Conservation (phyloP, 2,113 vertebrate genomes). For the Apteryx mantelli region DNA sequence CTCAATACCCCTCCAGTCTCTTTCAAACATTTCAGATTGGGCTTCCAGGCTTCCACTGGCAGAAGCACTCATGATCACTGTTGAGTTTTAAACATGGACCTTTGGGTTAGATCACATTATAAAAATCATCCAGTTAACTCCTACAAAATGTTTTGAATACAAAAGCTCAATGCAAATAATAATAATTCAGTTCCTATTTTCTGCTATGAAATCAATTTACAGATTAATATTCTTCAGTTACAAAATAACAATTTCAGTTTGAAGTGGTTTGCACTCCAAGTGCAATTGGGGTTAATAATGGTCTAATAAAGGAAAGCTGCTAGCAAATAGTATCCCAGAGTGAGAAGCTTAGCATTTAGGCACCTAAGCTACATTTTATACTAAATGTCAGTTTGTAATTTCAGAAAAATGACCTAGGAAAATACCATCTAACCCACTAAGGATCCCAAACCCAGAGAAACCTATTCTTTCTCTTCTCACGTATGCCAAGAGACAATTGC, state of each 20-base stretch:
- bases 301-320: neutral
- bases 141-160: conserved; percentile 23
- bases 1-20: neutral
- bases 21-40: neutral
- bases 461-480: neutral
- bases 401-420: neutral
- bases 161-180: conserved; percentile 10
- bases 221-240: conserved; percentile 52
- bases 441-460: conserved; percentile 2
- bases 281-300: conserved; percentile 39
- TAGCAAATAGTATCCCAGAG: conserved; percentile 15
- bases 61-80: neutral
- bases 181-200: conserved; percentile 24
- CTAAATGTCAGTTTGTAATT: neutral
- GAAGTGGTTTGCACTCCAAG: conserved; percentile 27
- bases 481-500: neutral
- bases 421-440: neutral
- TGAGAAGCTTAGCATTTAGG: conserved; percentile 9
- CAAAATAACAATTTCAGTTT: conserved; percentile 35
- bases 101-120: neutral
- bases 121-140: conserved; percentile 39
- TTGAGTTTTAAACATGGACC: neutral
- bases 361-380: neutral
- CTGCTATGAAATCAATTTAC: conserved; percentile 28
- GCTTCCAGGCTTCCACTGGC: neutral